A percentile compares a stretch with the other conserved stretches of the same genome.
These are phyloP conservation scores for Branchinecta sandiegonensis DNA, from an alignment of 2,888 invertebrate genomes.

Conservation along the genomic window DNA sequence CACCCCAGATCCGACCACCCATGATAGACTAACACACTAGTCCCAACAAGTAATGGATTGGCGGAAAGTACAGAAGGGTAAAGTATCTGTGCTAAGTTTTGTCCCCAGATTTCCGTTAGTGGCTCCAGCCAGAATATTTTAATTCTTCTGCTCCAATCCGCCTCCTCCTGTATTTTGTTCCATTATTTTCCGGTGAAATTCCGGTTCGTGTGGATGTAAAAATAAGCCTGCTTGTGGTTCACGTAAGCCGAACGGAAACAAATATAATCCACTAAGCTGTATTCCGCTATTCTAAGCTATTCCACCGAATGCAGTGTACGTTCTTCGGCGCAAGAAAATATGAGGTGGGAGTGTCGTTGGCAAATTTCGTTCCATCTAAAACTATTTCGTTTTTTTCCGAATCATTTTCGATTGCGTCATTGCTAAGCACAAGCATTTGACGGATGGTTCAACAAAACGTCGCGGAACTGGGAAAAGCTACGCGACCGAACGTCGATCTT, in stretches of 20 bases:
- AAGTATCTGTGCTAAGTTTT: conserved; percentile 18
- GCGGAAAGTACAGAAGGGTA: background rate
- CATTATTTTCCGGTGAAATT: conserved; percentile 28
- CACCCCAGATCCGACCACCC: no score
- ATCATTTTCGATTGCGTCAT: no score
- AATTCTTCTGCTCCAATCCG: conserved; percentile 20
- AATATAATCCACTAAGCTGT: conserved; percentile 28
- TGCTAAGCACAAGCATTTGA: no score
- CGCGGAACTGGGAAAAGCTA: no score
- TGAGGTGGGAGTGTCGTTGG: conserved; percentile 21
- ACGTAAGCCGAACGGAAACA: conserved; percentile 28
- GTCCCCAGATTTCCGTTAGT: conserved; percentile 21
- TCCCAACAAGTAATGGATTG: no score
- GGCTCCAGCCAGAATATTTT: conserved; percentile 19
- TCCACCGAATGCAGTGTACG: conserved; percentile 25
- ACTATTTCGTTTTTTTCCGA: background rate
- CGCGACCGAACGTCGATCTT: no score
- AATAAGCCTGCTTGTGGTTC: conserved; percentile 21
- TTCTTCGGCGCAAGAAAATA: conserved; percentile 23
- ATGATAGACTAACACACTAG: no score
- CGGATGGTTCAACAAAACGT: no score
- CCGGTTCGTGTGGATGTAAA: conserved; percentile 22
- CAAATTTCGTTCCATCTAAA: conserved; percentile 12
- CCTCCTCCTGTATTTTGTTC: conserved; percentile 25
- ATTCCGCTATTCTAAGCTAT: conserved; percentile 24